phyloP scores from a whole-genome alignment of 2,113 vertebrate species.

The Poeciliopsis retropinna region DNA sequence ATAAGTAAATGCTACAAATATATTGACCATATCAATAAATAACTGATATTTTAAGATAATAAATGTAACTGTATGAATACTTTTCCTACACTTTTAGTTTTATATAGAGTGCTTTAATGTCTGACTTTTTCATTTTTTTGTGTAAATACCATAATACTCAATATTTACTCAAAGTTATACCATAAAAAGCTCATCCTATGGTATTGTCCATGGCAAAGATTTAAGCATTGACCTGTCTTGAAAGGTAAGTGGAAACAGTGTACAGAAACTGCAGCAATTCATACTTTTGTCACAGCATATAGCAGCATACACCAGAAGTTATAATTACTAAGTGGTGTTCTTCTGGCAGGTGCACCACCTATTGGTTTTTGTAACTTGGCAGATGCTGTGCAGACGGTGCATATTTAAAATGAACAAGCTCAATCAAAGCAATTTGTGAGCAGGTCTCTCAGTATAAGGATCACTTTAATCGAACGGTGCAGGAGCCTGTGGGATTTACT shows the following conservation, averaged over 20 bases:
- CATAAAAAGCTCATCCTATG: neutral
- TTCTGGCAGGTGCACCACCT: neutral
- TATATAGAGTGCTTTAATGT: too few species aligned
- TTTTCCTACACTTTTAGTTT: too few species aligned
- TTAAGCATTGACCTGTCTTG: neutral
- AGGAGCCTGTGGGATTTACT: neutral
- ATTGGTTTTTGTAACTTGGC: neutral
- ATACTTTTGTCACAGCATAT: neutral
- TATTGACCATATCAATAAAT: too few species aligned
- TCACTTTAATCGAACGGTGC: neutral
- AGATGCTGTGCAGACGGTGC: neutral
- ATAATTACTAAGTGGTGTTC: neutral
- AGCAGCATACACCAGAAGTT: neutral
- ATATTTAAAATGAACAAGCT: neutral
- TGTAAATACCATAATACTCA: neutral
- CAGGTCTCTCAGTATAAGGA: constrained; percentile 1
- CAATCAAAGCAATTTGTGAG: constrained; percentile 1
- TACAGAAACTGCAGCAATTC: neutral
- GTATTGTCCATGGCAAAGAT: neutral
- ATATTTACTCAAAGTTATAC: neutral
- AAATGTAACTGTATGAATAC: too few species aligned
- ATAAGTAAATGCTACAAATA: too few species aligned
- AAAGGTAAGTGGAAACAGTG: neutral
- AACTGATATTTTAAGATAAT: too few species aligned
- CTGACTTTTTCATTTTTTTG: too few species aligned